Conservation (phyloP, 2,797 vertebrate species). For the Enteromius treurensis region DNA sequence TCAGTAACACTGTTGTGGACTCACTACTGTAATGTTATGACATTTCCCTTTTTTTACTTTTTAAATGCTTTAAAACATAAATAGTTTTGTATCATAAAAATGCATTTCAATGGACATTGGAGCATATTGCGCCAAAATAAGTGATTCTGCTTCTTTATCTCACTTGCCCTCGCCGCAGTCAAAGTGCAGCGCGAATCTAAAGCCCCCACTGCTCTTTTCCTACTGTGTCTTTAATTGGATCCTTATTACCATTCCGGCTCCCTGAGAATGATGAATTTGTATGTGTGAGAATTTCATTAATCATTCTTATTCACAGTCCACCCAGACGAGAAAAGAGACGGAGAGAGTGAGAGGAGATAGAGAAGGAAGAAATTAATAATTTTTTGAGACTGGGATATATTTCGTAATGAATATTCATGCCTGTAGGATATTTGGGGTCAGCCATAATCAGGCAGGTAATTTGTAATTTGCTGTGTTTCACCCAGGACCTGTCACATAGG, state of each 20-base stretch:
- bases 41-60: background rate
- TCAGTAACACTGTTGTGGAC: background rate
- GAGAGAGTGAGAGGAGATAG: conserved; percentile 46
- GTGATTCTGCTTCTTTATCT: conserved; percentile 20
- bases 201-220: conserved; percentile 65
- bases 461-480: conserved; percentile 83
- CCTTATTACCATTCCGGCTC: conserved; percentile 81
- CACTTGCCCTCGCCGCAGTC: conserved; percentile 47
- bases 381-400: conserved; percentile 66
- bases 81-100: background rate
- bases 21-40: background rate
- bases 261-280: conserved; percentile 82
- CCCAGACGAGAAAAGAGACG: conserved; percentile 57
- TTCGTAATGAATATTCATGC: conserved; percentile 85
- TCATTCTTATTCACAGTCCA: conserved; percentile 85
- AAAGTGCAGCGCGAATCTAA: conserved; percentile 45
- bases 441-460: conserved; percentile 85
- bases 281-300: conserved; percentile 84
- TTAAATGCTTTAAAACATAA: background rate
- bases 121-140: conserved; percentile 38
- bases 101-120: background rate
- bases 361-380: conserved; percentile 57
- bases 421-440: conserved; percentile 84
- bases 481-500: conserved; percentile 77
- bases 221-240: conserved; percentile 85